Base-by-base conservation (phyloP, 1,140 invertebrate species). In the Atta texana region DNA sequence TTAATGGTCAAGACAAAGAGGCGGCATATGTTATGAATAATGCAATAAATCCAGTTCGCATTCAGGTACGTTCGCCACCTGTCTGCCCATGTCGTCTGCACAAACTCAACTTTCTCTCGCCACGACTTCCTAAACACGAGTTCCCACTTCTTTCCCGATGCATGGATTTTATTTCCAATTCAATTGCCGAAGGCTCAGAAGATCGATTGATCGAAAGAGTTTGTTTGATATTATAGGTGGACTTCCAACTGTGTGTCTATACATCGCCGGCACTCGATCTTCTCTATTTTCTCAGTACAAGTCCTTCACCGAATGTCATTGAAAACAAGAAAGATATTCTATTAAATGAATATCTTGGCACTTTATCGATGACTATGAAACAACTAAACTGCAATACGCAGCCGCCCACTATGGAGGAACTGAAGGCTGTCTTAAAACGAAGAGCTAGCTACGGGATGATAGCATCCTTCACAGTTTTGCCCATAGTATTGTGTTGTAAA, bases 271-370 rank as follows among this genome's bases (percentile, higher is more conserved):
- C 94, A 2, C 75, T 96, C 2, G 96, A 96, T 91, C 78, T 96
- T 0, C 93, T 93, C 16, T 96, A 96, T 87, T 96, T 96, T 84
- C 91, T 96, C 28, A 93, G 93, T 64, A 95, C 95, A 0, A 96
- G 95, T 82, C 77, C 92, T 6, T 78, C 82, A 8, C 87, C 92
- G 16, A 90, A 94, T 0, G 80, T 94, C 2, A 81, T 92, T 24
- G 68, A 89, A 0, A 85, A 93, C 24, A 87, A 95, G 8, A 92
- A 91, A n/a, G 92, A 95, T 8, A 81, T 84, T 0, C 18, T 96
- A 0, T 85, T 96, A 1, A 77, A 93, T 3, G 95, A 95, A 18
- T 96, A 96, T 80, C 89, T 91, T 10, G 44, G 87, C 3, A 89
- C 90, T 0, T 88, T 96, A 3, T 59, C 87, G 0, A 39, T 82